phyloP scores from a whole-genome alignment of 1,140 invertebrate species.

The Drosophila kohkoa region DNA sequence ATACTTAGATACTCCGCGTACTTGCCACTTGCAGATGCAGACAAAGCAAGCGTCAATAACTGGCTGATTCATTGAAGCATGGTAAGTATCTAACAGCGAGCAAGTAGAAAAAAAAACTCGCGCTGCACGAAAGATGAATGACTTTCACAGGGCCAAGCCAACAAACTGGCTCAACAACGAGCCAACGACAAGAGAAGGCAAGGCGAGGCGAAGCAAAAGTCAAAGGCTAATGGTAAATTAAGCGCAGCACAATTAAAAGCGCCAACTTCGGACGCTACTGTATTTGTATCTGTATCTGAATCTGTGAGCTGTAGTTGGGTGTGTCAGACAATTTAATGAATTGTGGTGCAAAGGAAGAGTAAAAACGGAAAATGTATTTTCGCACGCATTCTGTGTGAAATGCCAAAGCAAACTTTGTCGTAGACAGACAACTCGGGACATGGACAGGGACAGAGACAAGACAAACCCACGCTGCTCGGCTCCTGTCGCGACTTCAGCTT shows the following conservation, averaged over 20 bases:
- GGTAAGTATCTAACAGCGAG: constrained; percentile 48
- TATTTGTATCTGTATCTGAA: constrained; percentile 35
- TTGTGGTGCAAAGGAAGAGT: constrained; percentile 32
- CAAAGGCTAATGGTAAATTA: constrained; percentile 82
- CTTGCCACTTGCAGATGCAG: constrained; percentile 22
- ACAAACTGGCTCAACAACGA: not conserved
- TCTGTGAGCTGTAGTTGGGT: constrained; percentile 48
- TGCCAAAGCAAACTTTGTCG: constrained; percentile 5
- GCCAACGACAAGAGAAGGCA: too few relatives aligned
- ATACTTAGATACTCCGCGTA: not conserved
- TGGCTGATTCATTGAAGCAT: constrained; percentile 27
- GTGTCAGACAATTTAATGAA: constrained; percentile 56
- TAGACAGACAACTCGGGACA: not conserved
- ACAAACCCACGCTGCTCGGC: constrained; percentile 38
- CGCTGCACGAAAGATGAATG: constrained; percentile 62
- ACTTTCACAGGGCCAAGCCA: constrained; percentile 40
- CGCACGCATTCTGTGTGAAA: constrained; percentile 70
- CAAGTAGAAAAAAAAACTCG: constrained; percentile 34
- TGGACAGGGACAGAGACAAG: too few relatives aligned
- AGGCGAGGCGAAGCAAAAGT: constrained; percentile 37
- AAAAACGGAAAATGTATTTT: constrained; percentile 67
- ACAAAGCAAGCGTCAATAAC: constrained; percentile 27
- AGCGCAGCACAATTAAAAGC: constrained; percentile 74
- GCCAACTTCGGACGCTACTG: constrained; percentile 34
- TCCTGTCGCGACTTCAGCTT: constrained; percentile 53